Base-by-base conservation (phyloP, 2,113 vertebrate species). In the Elgaria multicarinata region DNA sequence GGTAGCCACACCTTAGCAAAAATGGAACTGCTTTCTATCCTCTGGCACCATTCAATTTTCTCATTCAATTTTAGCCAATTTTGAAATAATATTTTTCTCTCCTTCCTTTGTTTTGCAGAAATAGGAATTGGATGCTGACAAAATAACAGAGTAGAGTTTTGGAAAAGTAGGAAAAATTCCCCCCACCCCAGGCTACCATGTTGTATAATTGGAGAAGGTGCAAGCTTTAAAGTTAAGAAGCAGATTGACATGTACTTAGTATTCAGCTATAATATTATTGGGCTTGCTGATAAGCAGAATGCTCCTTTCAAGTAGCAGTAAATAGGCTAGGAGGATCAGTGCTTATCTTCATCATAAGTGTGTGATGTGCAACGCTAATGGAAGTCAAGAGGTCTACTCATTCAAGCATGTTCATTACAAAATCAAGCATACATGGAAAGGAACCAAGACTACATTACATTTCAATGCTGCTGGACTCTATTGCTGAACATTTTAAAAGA, bases 291-390 rank as follows among this genome's bases (percentile, higher is more conserved):
- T 84, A 91, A 88, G 85, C 42, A 31, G 18, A 36, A 42, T 92
- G 76, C 42, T 86, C 78, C 64, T 82, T 42, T 90, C 36, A 85
- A 93, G 85, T 82, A 85, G 76, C 22, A 92, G 62, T 81, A 12
- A 2, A 71, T 71, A 53, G 46, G 87, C 42, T 0, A 79, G 62
- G 53, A 78, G 46, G 86, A 93, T 84, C 77, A 42, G 3, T 16
- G 44, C 18, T 66, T 42, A 39, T 90, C 66, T 72, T 85, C 42
- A 81, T 2, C 76, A 69, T 89, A 33, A 22, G 16, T 33, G 12
- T 12, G 31, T 53, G 50, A 74, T 39, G 44, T 87, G 36, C 64
- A 53, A 28, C 8, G 9, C 78, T 84, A 87, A 78, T n/a, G 36
- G 44, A 46, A 90, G 3, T 18, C 12, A 89, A 4, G 77, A 1